A percentile compares a stretch with the other conserved stretches of the same genome.
Evolutionary conservation across 1,140 invertebrate genomes (phyloP).

Genomic region (Bombus picipes): DNA sequence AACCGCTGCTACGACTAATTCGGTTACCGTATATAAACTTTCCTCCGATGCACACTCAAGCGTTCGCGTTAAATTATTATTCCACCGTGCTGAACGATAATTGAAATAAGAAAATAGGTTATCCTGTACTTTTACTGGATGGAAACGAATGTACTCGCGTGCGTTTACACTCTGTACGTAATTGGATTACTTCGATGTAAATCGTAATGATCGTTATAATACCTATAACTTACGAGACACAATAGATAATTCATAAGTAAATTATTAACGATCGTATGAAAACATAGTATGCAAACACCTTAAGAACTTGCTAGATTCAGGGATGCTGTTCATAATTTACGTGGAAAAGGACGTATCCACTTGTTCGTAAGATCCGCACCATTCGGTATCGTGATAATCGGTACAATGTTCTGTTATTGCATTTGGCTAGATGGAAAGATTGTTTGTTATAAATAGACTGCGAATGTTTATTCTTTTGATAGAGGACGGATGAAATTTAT

Average conservation of each 20-base stretch:
- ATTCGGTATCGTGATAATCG: no score
- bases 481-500: not conserved
- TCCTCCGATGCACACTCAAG: not conserved
- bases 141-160: not conserved
- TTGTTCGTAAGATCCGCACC: no score
- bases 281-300: not conserved
- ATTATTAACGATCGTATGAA: not conserved
- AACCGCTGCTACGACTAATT: constrained; percentile 16
- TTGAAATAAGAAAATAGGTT: not conserved
- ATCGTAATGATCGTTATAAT: not conserved
- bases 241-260: not conserved
- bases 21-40: constrained; percentile 5
- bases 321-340: no score
- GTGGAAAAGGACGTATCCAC: no score
- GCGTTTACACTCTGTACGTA: not conserved
- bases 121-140: not conserved
- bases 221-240: not conserved
- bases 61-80: not conserved
- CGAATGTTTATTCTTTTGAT: not conserved
- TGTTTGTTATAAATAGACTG: not conserved
- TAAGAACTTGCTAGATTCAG: not conserved
- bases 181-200: not conserved
- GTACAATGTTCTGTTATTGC: no score
- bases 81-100: not conserved
- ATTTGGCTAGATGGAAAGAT: no score